A percentile compares a stretch with the other conserved stretches of the same genome.
Evolutionary conservation across 2,797 vertebrate species (phyloP).

Genomic region (Echiichthys vipera): DNA sequence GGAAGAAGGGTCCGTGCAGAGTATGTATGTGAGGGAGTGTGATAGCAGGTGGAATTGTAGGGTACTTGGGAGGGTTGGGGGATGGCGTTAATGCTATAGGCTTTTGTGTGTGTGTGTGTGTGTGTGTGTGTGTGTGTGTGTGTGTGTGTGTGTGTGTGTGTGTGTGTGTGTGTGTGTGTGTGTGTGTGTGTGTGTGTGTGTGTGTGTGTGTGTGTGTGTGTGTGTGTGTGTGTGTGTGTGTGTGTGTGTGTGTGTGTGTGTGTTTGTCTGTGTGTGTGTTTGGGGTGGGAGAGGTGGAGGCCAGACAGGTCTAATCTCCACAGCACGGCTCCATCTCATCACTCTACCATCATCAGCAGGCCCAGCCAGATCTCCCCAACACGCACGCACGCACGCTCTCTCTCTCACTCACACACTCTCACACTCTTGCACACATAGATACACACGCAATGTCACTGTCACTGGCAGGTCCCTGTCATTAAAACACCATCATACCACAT

Average conservation of each 20-base stretch:
- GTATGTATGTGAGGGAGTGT: slow-evolving; percentile 33
- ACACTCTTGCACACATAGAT: slow-evolving; percentile 42
- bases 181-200: slow-evolving; percentile 26
- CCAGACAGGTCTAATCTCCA: slow-evolving; percentile 79
- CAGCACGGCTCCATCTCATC: slow-evolving; percentile 79
- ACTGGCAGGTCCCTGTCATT: slow-evolving; percentile 84
- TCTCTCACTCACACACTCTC: slow-evolving; percentile 33
- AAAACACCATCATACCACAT: slow-evolving; percentile 86
- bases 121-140: slow-evolving; percentile 15
- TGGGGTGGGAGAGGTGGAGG: slow-evolving; percentile 59
- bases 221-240: slow-evolving; percentile 31
- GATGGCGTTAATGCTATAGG: slow-evolving; percentile 33
- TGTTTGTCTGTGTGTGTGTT: slow-evolving; percentile 6
- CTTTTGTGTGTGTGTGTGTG: slow-evolving; percentile 29
- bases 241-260: slow-evolving; percentile 14
- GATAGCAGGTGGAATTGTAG: slow-evolving; percentile 73
- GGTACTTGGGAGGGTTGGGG: slow-evolving; percentile 46
- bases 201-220: slow-evolving; percentile 15
- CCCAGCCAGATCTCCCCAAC: slow-evolving; percentile 64
- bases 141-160: slow-evolving; percentile 31
- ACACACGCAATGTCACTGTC: slow-evolving; percentile 74
- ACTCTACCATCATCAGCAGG: slow-evolving; percentile 79
- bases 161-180: slow-evolving; percentile 14
- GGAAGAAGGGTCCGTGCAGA: slow-evolving; percentile 11
- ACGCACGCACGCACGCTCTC: slow-evolving; percentile 38